Evolutionary conservation across 2,888 invertebrate genomes (phyloP).

Genomic region (Lacanobia wlatinum): DNA sequence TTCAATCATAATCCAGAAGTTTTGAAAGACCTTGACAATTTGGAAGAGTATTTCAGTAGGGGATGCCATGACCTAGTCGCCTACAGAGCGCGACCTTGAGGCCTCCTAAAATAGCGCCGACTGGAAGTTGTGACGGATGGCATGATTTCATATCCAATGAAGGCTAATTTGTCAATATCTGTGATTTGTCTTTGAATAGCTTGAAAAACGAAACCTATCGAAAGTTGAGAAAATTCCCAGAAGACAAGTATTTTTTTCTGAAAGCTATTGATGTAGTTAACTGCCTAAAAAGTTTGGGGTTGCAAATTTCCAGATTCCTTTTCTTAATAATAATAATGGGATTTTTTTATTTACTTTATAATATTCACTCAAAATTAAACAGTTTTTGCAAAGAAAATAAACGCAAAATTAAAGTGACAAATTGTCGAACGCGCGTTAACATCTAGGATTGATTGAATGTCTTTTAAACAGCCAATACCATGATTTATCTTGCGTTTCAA

Average conservation of each 20-base stretch:
- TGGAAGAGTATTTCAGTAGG: constrained; percentile 9
- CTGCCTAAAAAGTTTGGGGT: neutral
- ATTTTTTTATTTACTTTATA: too few relatives aligned
- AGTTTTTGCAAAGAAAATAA: too few relatives aligned
- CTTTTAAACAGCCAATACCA: too few relatives aligned
- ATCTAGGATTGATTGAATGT: too few relatives aligned
- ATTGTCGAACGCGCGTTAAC: too few relatives aligned
- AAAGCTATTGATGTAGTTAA: neutral
- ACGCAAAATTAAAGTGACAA: too few relatives aligned
- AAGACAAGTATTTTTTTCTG: neutral
- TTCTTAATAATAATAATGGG: too few relatives aligned
- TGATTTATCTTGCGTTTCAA: too few relatives aligned
- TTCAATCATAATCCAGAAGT: neutral
- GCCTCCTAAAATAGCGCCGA: constrained; percentile 33
- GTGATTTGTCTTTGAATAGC: constrained; percentile 33
- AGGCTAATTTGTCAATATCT: constrained; percentile 10
- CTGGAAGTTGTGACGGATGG: constrained; percentile 19
- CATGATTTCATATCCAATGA: constrained; percentile 26
- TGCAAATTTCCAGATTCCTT: too few relatives aligned
- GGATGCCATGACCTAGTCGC: constrained; percentile 25
- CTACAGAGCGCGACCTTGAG: constrained; percentile 8
- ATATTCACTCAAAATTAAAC: too few relatives aligned
- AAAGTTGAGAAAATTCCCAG: neutral
- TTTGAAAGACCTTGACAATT: neutral
- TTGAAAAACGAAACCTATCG: constrained; percentile 17